Evolutionary conservation across 2,888 invertebrate genomes (phyloP).

Genomic region (Capitulum mitella): DNA sequence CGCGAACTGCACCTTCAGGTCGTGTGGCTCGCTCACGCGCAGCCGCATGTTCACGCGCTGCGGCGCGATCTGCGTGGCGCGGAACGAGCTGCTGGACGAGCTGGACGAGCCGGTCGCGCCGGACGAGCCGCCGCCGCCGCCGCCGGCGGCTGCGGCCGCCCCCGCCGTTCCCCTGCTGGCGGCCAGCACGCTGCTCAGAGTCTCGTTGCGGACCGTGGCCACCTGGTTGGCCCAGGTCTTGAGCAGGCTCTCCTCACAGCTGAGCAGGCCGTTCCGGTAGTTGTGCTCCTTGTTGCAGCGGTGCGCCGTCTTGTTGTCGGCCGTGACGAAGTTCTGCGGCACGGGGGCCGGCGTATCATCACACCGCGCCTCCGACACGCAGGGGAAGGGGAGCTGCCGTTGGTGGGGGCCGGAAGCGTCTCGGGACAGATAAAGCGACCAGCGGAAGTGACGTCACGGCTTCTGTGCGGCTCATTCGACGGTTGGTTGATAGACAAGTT

Average conservation of each 20-base stretch:
- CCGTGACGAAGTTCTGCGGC: conserved; percentile 30
- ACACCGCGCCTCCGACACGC: too few relatives aligned
- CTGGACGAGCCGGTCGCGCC: background rate
- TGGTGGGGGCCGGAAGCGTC: too few relatives aligned
- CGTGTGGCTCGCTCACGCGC: conserved; percentile 30
- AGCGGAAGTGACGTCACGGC: too few relatives aligned
- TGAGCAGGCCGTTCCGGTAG: conserved; percentile 25
- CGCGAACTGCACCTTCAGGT: conserved; percentile 33
- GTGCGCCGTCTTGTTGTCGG: conserved; percentile 24
- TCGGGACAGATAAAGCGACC: too few relatives aligned
- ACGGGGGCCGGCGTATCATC: background rate
- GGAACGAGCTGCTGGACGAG: background rate
- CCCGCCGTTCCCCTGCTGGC: conserved; percentile 32
- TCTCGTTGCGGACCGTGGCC: conserved; percentile 26
- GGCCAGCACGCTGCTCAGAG: conserved; percentile 26
- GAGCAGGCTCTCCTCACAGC: conserved; percentile 27
- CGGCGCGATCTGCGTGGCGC: conserved; percentile 28
- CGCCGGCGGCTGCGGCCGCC: too few relatives aligned
- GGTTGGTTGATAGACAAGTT: too few relatives aligned
- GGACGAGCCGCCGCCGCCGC: conserved; percentile 22
- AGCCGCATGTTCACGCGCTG: conserved; percentile 27
- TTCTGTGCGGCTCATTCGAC: too few relatives aligned
- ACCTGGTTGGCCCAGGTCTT: conserved; percentile 31
- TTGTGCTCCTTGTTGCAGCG: conserved; percentile 30
- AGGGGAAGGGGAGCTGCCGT: too few relatives aligned